phyloP scores from a whole-genome alignment of 2,888 invertebrate genomes.

The Phragmatobia fuliginosa region DNA sequence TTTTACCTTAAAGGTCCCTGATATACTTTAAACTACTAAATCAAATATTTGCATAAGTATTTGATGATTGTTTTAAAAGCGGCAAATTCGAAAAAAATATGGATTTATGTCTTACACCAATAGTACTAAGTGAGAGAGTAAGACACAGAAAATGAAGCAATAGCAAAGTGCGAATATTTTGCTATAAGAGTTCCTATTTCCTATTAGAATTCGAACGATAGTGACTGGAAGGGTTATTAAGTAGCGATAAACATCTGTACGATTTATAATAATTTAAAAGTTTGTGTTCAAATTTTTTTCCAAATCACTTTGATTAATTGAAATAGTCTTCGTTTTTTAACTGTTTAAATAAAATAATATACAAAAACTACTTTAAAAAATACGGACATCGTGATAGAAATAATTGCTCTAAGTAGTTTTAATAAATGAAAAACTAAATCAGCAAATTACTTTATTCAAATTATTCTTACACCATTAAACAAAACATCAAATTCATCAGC shows the following conservation, averaged over 20 bases:
- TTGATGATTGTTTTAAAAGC: not conserved
- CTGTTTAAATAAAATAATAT: not conserved
- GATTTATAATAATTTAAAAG: not conserved
- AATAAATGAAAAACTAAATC: not conserved
- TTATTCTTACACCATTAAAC: slow-evolving; percentile 48
- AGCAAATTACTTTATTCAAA: slow-evolving; percentile 38
- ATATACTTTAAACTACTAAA: not conserved
- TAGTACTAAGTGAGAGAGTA: too few relatives aligned
- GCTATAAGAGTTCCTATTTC: too few relatives aligned
- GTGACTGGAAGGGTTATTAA: too few relatives aligned
- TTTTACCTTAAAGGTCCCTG: not conserved
- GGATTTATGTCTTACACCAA: too few relatives aligned
- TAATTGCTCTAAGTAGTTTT: not conserved
- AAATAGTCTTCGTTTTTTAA: not conserved
- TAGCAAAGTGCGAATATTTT: too few relatives aligned
- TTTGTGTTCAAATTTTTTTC: not conserved
- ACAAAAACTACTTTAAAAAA: not conserved
- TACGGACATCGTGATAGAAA: not conserved
- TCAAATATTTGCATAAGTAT: not conserved
- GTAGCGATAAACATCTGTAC: too few relatives aligned
- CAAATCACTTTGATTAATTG: not conserved
- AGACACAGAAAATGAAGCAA: too few relatives aligned
- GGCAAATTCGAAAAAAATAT: too few relatives aligned
- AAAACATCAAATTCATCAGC: slow-evolving; percentile 53
- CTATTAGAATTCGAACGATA: too few relatives aligned